Evolutionary conservation across 2,113 vertebrate species (phyloP), one percentile per base, ranked within the genome.

Genomic region (Empidonax traillii): DNA sequence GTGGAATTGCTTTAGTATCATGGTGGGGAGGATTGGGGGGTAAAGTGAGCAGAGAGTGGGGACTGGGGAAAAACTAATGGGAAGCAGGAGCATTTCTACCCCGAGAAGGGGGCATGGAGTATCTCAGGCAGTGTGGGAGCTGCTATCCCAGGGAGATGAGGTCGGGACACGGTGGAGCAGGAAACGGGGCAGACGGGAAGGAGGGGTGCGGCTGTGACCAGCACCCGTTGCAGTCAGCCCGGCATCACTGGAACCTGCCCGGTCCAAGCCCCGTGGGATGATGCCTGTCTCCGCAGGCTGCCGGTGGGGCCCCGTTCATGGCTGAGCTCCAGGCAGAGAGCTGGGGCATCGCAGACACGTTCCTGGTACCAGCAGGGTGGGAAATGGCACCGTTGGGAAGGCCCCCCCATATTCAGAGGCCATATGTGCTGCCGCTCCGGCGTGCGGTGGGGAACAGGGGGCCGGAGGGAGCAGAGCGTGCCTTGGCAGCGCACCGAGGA

Each of bases 401-500:
- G 33, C 21, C 2, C 6, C 31, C 44, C 44, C 21, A 8, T 3
- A 3, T 24, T 61, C n/a, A 8, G 65, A 73, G 37, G 51, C 51
- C 20, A 8, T 1, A 0, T 2, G 55, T 44, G 52, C 28, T 33
- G 46, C 31, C 0, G 1, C 35, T 53, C 49, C 1, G 3, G 61
- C 1, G 2, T 43, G 67, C 10, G 31, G 19, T 0, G 3, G 43
- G 63, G 37, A 80, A 4, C 47, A 9, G 30, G 13, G 16, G 61
- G 65, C 35, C 3, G 3, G 58, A 39, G 91, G 43, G 80, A 93
- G 73, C 22, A 3, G 8, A 47, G 68, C 2, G 25, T 35, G 69
- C 82, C 74, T 92, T 94, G 94, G 95, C 92, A 91, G 58, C 9
- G 4, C 85, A 80, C 72, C 25, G 31, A 74, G 77, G 73, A 86